A percentile compares a stretch with the other conserved stretches of the same genome.
Evolutionary conservation across 2,113 vertebrate genomes (phyloP).

Genomic region (Mus pahari): DNA sequence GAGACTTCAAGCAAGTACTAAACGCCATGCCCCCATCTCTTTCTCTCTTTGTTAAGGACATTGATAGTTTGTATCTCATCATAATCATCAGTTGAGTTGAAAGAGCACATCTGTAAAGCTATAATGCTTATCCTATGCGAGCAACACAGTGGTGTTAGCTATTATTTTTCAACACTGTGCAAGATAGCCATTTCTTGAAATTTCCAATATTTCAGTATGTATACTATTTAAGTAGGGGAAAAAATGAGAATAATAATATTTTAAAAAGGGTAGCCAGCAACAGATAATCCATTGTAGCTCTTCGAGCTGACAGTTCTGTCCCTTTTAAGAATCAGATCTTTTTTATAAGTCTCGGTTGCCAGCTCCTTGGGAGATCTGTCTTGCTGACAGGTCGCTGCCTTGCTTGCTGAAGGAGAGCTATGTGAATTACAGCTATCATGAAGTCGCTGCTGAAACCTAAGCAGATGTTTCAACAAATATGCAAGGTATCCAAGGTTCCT

Average conservation of each 20-base stretch:
- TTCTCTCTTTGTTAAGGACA: not conserved
- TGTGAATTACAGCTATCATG: slow-evolving; percentile 64
- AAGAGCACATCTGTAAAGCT: not conserved
- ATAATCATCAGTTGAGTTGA: not conserved
- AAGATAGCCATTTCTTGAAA: slow-evolving; percentile 29
- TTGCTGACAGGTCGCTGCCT: slow-evolving; percentile 62
- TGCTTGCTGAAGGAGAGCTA: slow-evolving; percentile 57
- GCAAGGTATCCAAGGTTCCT: slow-evolving; percentile 67
- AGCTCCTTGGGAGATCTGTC: slow-evolving; percentile 65
- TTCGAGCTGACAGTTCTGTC: not conserved
- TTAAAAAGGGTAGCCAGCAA: not conserved
- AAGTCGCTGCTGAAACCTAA: slow-evolving; percentile 56
- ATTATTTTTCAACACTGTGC: not conserved
- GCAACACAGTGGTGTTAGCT: not conserved
- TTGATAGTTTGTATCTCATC: not conserved
- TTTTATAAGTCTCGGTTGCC: slow-evolving; percentile 22
- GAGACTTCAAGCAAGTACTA: not conserved
- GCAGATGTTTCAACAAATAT: slow-evolving; percentile 75
- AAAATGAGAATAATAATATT: slow-evolving; percentile 3
- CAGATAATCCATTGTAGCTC: not conserved
- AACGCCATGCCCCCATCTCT: not conserved
- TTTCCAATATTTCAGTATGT: not conserved
- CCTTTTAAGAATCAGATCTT: slow-evolving; percentile 32
- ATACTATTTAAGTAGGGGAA: not conserved
- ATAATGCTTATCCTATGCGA: not conserved